Conservation (phyloP, 1,140 invertebrate species). For the Andricus grossulariae region DNA sequence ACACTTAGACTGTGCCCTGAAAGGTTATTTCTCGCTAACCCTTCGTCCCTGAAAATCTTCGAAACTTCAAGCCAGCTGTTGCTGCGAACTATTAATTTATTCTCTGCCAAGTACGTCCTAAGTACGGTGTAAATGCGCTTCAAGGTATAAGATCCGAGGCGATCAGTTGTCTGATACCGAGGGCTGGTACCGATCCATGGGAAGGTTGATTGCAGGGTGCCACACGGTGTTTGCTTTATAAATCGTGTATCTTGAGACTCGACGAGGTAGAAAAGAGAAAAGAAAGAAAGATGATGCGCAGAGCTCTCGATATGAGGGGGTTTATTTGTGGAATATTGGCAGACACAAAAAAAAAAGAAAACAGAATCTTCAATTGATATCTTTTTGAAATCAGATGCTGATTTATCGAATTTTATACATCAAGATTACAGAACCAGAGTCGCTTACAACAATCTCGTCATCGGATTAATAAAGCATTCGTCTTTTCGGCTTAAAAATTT, state of each 20-base stretch:
- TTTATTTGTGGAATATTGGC: conserved; percentile 50
- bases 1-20: conserved; percentile 15
- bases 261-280: conserved; percentile 54
- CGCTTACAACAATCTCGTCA: no score
- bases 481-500: no score
- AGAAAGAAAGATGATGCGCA: conserved; percentile 43
- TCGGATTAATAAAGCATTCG: no score
- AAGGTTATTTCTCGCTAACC: conserved; percentile 33
- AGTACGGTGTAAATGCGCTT: conserved; percentile 70
- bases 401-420: conserved; percentile 62
- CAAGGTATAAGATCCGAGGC: conserved; percentile 63
- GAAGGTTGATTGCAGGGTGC: conserved; percentile 71
- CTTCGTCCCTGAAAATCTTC: conserved; percentile 61
- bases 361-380: conserved; percentile 63
- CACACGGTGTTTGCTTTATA: conserved; percentile 75
- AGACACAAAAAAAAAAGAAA: conserved; percentile 21
- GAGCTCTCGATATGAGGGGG: conserved; percentile 44
- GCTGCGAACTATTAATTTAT: conserved; percentile 72
- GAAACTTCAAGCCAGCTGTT: conserved; percentile 65
- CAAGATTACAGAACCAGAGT: not conserved
- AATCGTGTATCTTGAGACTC: conserved; percentile 64
- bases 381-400: conserved; percentile 64
- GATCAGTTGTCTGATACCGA: conserved; percentile 63
- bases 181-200: conserved; percentile 46
- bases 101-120: conserved; percentile 64